These are phyloP conservation scores for Callitettix versicolor DNA, from an alignment of 1,140 invertebrate species.

Conservation along the genomic window DNA sequence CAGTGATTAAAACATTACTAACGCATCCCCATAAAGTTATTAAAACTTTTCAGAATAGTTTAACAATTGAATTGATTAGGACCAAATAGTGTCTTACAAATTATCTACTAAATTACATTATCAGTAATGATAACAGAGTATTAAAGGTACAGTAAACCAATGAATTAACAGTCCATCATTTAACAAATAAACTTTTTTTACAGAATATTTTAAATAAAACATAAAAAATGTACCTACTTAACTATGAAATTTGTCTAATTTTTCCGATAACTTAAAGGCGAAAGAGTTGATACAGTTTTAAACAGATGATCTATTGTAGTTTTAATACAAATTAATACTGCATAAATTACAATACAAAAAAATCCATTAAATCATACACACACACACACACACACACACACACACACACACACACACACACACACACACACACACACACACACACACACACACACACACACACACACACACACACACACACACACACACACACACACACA, in stretches of 20 bases:
- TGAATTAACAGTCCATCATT: no score
- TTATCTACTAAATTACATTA: no score
- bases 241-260: no score
- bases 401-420: not conserved
- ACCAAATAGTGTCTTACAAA: slow-evolving; percentile 10
- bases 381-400: not conserved
- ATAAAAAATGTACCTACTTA: no score
- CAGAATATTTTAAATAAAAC: no score
- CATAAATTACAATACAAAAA: not conserved
- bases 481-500: not conserved
- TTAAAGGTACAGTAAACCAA: no score
- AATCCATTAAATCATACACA: not conserved
- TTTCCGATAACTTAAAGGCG: not conserved
- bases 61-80: slow-evolving; percentile 25
- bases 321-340: not conserved
- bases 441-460: not conserved
- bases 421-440: not conserved
- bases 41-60: not conserved
- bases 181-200: no score
- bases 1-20: not conserved
- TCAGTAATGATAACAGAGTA: no score
- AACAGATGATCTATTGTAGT: not conserved
- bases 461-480: not conserved
- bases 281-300: not conserved
- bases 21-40: not conserved